Evolutionary conservation across 2,888 invertebrate species (phyloP), one percentile per base, ranked within the genome.

Genomic region (Lysandra bellargus): DNA sequence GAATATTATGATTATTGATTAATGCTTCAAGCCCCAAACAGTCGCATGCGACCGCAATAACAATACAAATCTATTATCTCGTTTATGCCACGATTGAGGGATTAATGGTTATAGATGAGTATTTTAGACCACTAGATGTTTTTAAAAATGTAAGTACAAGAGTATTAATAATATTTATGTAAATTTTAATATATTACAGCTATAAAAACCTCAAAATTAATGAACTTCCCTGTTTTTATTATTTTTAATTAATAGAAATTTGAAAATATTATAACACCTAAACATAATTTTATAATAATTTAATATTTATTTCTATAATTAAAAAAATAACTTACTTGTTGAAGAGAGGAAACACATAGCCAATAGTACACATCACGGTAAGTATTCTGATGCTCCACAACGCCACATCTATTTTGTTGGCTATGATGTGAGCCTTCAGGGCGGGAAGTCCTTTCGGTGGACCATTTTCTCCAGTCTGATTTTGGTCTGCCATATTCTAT

Each of bases 371-470:
- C 23, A 98, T 87, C 44, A 99, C 96, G 1, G 98, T 98, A 80
- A 98, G 95, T 40, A 99, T 89, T 85, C 99, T 95, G 60, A 98
- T 97, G 23, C 96, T 95, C 98, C 99, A 99, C 80, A 99, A 94
- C 0, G 97, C 97, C 74, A 98, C 97, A 87, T 98, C 98, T 79
- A 99, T 96, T 95, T 98, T 98, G 89, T 99, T 97, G 76, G 96
- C 96, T 61, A 96, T 95, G 82, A 98, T 92, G 86, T 98, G 97
- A 64, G 96, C 95, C 86, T 96, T 96, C 73, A 98, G 90, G 30
- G 96, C 96, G 0, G 95, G 95, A 84, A 96, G 94, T 80, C 96
- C 96, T 87, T 95, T 95, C 0, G 94, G 92, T 23, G 92, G 93
- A 33, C 92, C 93, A 0, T 88, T 87, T 84, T 94, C 93, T 79